These are phyloP conservation scores for Euwallacea similis DNA, from an alignment of 1,140 invertebrate species.

Conservation along the genomic window DNA sequence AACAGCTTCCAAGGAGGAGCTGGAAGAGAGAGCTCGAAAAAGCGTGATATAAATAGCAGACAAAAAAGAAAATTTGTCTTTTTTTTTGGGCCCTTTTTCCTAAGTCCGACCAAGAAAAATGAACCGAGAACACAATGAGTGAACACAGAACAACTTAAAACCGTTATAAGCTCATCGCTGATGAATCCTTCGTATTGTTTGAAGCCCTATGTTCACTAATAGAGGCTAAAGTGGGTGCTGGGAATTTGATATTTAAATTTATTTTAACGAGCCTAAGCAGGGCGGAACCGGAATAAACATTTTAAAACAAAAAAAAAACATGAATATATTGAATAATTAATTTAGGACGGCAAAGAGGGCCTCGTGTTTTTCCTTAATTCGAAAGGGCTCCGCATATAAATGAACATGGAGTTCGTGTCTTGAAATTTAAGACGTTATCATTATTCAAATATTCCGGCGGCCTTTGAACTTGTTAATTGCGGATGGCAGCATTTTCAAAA, in stretches of 20 bases:
- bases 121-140: too few relatives aligned
- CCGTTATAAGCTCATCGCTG: too few relatives aligned
- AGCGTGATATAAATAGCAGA: too few relatives aligned
- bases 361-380: conserved; percentile 13
- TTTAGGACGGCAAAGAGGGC: not conserved
- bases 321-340: conserved; percentile 12
- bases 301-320: conserved; percentile 7
- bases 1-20: too few relatives aligned
- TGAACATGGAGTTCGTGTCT: conserved; percentile 13
- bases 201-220: too few relatives aligned
- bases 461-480: conserved; percentile 5
- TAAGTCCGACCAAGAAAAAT: too few relatives aligned
- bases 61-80: too few relatives aligned
- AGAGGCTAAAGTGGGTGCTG: too few relatives aligned
- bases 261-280: not conserved
- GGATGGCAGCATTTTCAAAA: not conserved
- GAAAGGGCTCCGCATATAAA: conserved; percentile 3
- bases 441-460: conserved; percentile 9
- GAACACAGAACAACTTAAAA: too few relatives aligned
- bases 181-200: too few relatives aligned
- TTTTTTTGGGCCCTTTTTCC: too few relatives aligned
- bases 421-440: conserved; percentile 9
- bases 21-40: not conserved
- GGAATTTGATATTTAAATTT: not conserved
- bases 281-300: conserved; percentile 1